Conservation (phyloP, 2,888 invertebrate genomes). For the Agrypnus murinus region DNA sequence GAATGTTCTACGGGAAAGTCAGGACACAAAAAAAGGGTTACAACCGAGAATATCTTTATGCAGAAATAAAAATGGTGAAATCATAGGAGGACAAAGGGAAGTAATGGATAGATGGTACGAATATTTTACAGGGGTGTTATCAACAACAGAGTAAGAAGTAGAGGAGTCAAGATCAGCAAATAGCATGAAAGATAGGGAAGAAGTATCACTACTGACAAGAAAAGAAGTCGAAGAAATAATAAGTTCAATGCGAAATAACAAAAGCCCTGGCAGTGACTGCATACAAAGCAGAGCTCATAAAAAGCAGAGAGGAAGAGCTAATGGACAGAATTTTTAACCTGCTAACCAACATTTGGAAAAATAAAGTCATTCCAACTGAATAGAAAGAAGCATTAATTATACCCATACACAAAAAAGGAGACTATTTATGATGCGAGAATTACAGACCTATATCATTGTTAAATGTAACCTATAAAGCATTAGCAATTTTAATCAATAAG, state of each 20-base stretch:
- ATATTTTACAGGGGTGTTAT: not conserved
- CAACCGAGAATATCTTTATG: not conserved
- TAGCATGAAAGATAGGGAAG: not conserved
- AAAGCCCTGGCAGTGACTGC: not conserved
- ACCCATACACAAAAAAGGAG: not conserved
- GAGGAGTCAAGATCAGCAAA: not conserved
- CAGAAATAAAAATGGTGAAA: not conserved
- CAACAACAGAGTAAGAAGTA: not conserved
- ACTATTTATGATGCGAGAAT: too few relatives aligned
- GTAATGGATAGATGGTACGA: not conserved
- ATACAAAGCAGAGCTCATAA: slow-evolving; percentile 8
- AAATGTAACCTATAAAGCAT: too few relatives aligned
- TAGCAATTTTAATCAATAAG: not conserved
- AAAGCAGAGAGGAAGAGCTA: not conserved
- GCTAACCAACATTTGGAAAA: not conserved
- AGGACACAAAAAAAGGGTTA: not conserved
- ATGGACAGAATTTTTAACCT: not conserved
- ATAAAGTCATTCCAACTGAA: not conserved
- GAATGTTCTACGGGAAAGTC: not conserved
- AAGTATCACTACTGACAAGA: not conserved
- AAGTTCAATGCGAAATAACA: slow-evolving; percentile 2
- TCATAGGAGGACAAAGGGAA: not conserved
- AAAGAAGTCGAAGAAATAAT: not conserved
- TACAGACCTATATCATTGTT: too few relatives aligned
- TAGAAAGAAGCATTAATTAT: not conserved